A percentile compares a stretch with the other conserved stretches of the same genome.
phyloP scores from a whole-genome alignment of 2,888 invertebrate genomes.

The Crematogaster levior region DNA sequence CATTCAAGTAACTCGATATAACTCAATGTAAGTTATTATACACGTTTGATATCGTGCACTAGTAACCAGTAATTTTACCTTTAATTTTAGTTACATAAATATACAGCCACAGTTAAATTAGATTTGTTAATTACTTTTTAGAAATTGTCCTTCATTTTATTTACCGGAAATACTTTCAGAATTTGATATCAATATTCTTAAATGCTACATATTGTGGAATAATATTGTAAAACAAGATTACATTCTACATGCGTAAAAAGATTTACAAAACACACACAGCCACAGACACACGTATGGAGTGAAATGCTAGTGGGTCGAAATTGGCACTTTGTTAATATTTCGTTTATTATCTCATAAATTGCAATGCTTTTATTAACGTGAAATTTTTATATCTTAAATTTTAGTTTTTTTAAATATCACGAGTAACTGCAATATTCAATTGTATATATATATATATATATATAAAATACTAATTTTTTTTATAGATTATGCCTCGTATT shows the following conservation, averaged over 20 bases:
- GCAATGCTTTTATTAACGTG: too few relatives aligned
- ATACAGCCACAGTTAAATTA: background rate
- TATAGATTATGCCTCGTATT: too few relatives aligned
- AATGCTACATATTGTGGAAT: background rate
- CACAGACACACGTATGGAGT: too few relatives aligned
- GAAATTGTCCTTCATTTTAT: background rate
- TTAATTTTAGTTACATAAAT: slow-evolving; percentile 2
- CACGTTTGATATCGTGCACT: background rate
- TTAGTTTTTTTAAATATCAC: too few relatives aligned
- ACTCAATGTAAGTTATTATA: slow-evolving; percentile 45
- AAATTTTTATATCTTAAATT: too few relatives aligned
- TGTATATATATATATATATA: too few relatives aligned
- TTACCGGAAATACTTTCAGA: background rate
- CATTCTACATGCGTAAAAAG: background rate
- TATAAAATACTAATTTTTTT: too few relatives aligned
- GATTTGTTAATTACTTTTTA: slow-evolving; percentile 1
- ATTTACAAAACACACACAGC: too few relatives aligned
- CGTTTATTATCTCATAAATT: too few relatives aligned
- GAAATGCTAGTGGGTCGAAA: too few relatives aligned
- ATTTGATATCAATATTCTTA: background rate
- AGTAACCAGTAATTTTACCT: background rate
- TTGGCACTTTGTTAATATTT: too few relatives aligned
- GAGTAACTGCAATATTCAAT: too few relatives aligned
- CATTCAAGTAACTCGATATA: slow-evolving; percentile 48
- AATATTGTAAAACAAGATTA: background rate